Conservation (phyloP, 1,140 invertebrate species). For the Bursaphelenchus mucronatus region DNA sequence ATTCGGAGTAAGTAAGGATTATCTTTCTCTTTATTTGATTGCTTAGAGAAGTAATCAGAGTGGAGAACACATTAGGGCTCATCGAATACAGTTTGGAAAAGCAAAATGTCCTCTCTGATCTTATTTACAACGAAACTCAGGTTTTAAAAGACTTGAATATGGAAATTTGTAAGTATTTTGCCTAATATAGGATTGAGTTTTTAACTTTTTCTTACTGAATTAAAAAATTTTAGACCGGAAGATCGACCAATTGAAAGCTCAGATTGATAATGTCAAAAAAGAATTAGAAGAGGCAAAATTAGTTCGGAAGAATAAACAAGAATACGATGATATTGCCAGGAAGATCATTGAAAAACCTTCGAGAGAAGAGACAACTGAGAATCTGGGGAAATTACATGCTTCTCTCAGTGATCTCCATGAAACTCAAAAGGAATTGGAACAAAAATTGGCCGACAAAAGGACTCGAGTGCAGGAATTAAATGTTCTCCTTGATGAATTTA, state of each 20-base stretch:
- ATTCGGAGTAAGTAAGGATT: not conserved
- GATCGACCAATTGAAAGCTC: not conserved
- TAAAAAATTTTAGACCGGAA: not conserved
- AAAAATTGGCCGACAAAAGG: conserved; percentile 24
- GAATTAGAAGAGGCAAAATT: conserved; percentile 39
- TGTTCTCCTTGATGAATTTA: too few species aligned
- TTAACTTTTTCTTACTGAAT: not conserved
- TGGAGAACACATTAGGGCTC: conserved; percentile 29
- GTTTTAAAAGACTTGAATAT: conserved; percentile 32
- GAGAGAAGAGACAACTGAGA: conserved; percentile 26
- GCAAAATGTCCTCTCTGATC: conserved; percentile 22
- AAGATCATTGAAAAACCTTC: conserved; percentile 41
- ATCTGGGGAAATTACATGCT: conserved; percentile 24
- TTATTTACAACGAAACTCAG: conserved; percentile 17
- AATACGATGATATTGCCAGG: conserved; percentile 42
- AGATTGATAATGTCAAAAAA: conserved; percentile 39
- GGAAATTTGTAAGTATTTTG: conserved; percentile 33
- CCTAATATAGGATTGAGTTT: not conserved
- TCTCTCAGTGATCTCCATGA: conserved; percentile 36
- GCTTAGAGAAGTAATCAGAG: conserved; percentile 28
- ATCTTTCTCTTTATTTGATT: conserved; percentile 1
- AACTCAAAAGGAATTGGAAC: conserved; percentile 37
- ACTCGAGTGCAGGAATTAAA: not conserved
- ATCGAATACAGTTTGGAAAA: conserved; percentile 34
- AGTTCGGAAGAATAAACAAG: conserved; percentile 44